Base-by-base conservation (phyloP, 2,113 vertebrate genomes). In the Bubo blakistoni region DNA sequence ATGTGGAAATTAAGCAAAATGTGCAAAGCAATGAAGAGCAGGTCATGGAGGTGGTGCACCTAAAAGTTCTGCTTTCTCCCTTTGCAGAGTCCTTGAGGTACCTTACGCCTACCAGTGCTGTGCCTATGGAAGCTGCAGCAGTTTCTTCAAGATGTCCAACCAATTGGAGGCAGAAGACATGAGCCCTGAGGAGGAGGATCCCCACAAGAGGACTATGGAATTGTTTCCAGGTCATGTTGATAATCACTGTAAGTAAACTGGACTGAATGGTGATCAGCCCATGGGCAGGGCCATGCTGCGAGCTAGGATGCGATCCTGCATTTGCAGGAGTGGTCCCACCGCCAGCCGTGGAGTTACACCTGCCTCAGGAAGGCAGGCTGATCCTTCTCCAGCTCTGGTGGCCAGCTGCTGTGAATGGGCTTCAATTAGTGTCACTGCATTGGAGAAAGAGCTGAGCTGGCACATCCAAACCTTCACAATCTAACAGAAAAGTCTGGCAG, bases 71-170 rank as follows among this genome's bases (percentile, higher is more conserved):
- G 36, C 57, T 86, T 92, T 92, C 20, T 26, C n/a, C 36, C 65
- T 76, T 22, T 85, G 42, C 86, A 99, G 99, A 94, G 98, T 99
- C 76, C 98, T 99, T 12, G 99, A 99, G 97, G 99, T 99, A 92
- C 99, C 99, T 2, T 99, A 98, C 0, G 99, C 99, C 86, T 99
- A 99, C 97, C 99, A 99, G 98, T 99, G 99, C 97, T 99, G 99
- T 36, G 98, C 98, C 47, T 99, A 99, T 5, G 98, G 98, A 15
- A 97, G 98, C 81, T 99, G 99, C 88, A 97, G 98, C 67, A 86
- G 95, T 86, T 96, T 98, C 97, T 98, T 99, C 98, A 99, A 98
- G 95, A 73, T 97, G 20, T 88, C 96, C 8, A 96, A 82, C 92
- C 98, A 98, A 34, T 98, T 98, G 98, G 98, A 98, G 66, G 93